phyloP scores from a whole-genome alignment of 2,797 vertebrate genomes.

The Eurystomus glaucurus region DNA sequence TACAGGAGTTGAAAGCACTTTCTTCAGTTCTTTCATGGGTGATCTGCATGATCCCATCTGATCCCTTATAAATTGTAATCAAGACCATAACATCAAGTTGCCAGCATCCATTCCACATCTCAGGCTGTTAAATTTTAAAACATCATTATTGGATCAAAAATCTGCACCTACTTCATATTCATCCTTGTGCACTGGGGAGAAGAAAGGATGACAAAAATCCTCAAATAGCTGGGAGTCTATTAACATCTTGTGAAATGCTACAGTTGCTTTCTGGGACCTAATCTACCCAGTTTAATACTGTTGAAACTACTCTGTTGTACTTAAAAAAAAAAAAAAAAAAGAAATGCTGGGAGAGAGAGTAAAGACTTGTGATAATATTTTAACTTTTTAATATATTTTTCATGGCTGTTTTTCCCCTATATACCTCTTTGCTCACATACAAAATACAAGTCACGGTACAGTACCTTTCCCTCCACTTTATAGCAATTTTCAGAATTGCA shows the following conservation, averaged over 20 bases:
- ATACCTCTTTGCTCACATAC: neutral
- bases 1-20: neutral
- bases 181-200: neutral
- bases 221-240: neutral
- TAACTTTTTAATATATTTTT: neutral
- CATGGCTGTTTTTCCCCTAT: neutral
- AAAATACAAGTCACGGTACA: neutral
- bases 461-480: conserved; percentile 95
- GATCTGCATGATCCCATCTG: neutral
- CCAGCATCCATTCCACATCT: neutral
- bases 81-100: neutral
- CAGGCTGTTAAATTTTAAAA: neutral
- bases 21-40: neutral
- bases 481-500: conserved; percentile 93
- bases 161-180: neutral
- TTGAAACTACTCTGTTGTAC: neutral
- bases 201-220: neutral
- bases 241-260: neutral
- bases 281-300: neutral
- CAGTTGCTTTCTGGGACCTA: neutral
- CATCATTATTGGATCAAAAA: neutral
- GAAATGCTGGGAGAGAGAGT: accelerated
- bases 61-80: neutral
- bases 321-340: neutral
- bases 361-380: neutral